Evolutionary conservation across 2,797 vertebrate species (phyloP).

Genomic region (Spea hammondii): DNA sequence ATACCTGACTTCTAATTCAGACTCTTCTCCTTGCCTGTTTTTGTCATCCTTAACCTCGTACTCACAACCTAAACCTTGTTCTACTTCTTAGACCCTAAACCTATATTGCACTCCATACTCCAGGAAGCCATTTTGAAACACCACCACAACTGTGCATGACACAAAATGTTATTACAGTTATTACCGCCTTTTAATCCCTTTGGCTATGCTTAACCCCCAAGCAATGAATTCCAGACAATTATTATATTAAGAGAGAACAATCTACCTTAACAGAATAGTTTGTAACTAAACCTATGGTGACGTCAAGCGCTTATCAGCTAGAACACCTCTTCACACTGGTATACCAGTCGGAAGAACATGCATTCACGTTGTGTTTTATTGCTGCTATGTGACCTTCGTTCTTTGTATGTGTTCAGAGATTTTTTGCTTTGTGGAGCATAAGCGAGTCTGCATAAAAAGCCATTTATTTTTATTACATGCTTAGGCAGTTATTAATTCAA

Average conservation of each 20-base stretch:
- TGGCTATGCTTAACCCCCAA: not conserved
- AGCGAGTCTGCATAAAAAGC: constrained; percentile 7
- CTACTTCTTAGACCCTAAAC: no score
- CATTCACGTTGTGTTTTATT: not conserved
- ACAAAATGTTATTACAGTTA: no score
- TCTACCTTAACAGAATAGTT: not conserved
- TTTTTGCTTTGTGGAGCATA: constrained; percentile 26
- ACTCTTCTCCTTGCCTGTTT: no score
- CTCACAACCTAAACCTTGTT: no score
- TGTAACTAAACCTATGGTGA: not conserved
- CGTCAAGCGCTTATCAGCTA: not conserved
- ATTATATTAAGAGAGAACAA: not conserved
- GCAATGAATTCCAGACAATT: not conserved
- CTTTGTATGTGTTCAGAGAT: constrained; percentile 3
- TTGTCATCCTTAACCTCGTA: no score
- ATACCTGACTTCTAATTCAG: no score
- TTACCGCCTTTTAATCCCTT: not conserved
- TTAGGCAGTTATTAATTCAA: constrained; percentile 1
- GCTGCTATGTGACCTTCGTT: constrained; percentile 19
- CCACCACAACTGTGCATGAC: no score
- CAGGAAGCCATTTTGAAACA: no score
- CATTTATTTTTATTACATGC: constrained; percentile 17
- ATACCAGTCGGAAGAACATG: not conserved
- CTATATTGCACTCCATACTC: no score
- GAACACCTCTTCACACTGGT: not conserved